phyloP scores from a whole-genome alignment of 1,140 invertebrate species.

The Brachionus paranguensis region DNA sequence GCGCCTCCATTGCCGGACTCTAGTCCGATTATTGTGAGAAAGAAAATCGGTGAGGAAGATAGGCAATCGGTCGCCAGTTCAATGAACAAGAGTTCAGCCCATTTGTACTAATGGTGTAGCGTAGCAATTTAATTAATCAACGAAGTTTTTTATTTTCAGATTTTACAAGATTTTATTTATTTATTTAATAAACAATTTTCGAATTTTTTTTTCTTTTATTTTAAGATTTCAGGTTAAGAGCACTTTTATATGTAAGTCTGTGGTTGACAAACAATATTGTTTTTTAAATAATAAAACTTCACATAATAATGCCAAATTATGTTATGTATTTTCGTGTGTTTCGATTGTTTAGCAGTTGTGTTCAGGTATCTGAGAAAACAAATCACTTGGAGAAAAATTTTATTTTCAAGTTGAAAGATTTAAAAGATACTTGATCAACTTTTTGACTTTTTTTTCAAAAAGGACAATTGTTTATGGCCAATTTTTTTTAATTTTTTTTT shows the following conservation, averaged over 20 bases:
- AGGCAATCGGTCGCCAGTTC: slow-evolving; percentile 8
- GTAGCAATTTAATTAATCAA: neutral
- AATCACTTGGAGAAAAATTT: neutral
- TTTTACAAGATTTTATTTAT: neutral
- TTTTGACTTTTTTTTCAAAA: neutral
- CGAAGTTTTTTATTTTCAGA: neutral
- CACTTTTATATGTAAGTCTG: neutral
- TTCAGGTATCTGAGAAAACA: neutral
- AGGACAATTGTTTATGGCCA: neutral
- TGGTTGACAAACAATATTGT: neutral
- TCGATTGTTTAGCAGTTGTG: neutral
- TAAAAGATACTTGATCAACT: neutral
- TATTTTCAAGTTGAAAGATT: neutral
- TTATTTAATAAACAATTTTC: neutral
- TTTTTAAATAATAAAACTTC: neutral
- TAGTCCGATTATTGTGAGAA: neutral
- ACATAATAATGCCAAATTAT: neutral
- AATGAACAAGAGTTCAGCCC: slow-evolving; percentile 13
- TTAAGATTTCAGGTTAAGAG: neutral
- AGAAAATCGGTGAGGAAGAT: neutral
- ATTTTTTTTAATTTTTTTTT: neutral
- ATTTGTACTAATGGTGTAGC: neutral
- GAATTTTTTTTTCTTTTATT: neutral
- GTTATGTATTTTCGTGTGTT: neutral
- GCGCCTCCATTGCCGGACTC: neutral